Evolutionary conservation across 2,113 vertebrate species (phyloP).

Genomic region (Motacilla alba): DNA sequence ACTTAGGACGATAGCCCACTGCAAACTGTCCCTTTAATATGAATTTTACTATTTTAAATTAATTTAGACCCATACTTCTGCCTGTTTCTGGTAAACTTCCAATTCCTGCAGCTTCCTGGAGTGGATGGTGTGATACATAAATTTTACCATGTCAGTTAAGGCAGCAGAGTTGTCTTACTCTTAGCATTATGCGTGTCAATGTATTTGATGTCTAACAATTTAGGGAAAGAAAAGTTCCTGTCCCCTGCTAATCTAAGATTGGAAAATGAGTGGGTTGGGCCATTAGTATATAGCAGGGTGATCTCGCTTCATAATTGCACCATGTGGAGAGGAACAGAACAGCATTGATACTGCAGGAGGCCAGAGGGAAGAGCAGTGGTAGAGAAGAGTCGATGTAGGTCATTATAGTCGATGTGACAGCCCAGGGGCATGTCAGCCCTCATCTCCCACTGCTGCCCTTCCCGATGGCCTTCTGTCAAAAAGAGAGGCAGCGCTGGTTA

Average conservation of each 20-base stretch:
- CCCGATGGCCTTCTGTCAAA: not conserved
- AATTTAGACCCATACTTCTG: not conserved
- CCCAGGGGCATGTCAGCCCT: slow-evolving; percentile 11
- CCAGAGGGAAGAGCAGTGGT: not conserved
- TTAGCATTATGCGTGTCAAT: not conserved
- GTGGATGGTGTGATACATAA: not conserved
- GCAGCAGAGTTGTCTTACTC: not conserved
- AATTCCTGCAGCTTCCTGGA: not conserved
- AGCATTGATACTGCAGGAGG: not conserved
- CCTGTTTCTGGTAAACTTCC: not conserved
- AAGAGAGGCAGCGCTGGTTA: not conserved
- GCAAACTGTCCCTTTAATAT: not conserved
- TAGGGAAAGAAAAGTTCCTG: not conserved
- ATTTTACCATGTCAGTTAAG: not conserved
- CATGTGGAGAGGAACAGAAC: not conserved
- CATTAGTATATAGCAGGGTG: not conserved
- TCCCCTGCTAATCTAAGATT: not conserved
- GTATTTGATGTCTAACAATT: not conserved
- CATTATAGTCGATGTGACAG: slow-evolving; percentile 10
- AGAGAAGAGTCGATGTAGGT: slow-evolving; percentile 27
- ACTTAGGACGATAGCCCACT: not conserved
- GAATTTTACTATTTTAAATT: not conserved
- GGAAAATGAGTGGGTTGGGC: not conserved
- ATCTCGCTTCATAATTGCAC: not conserved
- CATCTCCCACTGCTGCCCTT: not conserved